A percentile compares a stretch with the other conserved stretches of the same genome.
These are phyloP conservation scores for Melospiza melodia DNA, from an alignment of 2,113 vertebrate genomes.

Conservation along the genomic window DNA sequence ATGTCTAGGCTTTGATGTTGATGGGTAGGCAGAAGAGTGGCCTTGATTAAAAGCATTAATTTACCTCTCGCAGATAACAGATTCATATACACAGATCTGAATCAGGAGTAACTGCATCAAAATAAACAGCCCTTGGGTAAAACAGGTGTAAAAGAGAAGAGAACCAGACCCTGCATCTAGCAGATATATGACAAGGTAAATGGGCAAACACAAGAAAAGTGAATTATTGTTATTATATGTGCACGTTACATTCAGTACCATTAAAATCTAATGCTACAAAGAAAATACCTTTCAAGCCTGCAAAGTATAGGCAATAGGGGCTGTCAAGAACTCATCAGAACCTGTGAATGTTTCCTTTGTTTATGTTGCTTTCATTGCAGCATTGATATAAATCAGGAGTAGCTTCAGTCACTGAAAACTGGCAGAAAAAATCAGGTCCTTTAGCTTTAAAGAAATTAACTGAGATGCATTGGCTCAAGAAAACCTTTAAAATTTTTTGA, in stretches of 20 bases:
- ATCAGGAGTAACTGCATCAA: slow-evolving; percentile 50
- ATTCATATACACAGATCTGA: slow-evolving; percentile 54
- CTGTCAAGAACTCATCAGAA: slow-evolving; percentile 41
- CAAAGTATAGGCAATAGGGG: slow-evolving; percentile 13
- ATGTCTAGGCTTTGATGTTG: slow-evolving; percentile 60
- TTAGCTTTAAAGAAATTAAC: slow-evolving; percentile 45
- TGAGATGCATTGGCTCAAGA: slow-evolving; percentile 55
- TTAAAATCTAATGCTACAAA: slow-evolving; percentile 50
- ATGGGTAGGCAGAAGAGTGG: slow-evolving; percentile 57
- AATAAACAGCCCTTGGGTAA: slow-evolving; percentile 45
- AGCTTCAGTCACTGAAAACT: not conserved
- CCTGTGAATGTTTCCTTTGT: slow-evolving; percentile 2
- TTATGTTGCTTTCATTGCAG: not conserved
- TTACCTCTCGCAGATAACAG: slow-evolving; percentile 50
- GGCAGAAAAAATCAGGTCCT: not conserved
- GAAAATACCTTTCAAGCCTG: slow-evolving; percentile 52
- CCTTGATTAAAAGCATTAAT: slow-evolving; percentile 69
- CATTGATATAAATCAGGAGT: not conserved
- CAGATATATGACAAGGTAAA: slow-evolving; percentile 29
- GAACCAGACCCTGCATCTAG: slow-evolving; percentile 32
- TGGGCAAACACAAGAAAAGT: not conserved
- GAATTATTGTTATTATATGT: slow-evolving; percentile 52
- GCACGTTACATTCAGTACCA: slow-evolving; percentile 19
- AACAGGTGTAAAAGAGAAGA: slow-evolving; percentile 43
- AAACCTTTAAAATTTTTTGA: slow-evolving; percentile 64